Evolutionary conservation across 2,113 vertebrate species (phyloP).

Genomic region (Rhadina sibilatrix): DNA sequence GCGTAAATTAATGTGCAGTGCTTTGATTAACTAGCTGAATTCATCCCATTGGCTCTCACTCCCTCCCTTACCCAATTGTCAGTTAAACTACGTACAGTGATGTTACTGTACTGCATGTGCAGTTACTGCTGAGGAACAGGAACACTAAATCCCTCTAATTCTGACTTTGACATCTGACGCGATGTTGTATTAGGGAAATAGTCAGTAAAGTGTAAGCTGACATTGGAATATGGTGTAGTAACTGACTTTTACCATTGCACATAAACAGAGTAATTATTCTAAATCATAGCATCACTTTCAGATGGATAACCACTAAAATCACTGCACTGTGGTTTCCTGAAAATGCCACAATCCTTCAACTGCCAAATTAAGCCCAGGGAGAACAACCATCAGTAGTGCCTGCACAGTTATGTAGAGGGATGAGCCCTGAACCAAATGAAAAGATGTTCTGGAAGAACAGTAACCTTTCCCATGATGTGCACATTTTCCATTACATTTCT

Average conservation of each 20-base stretch:
- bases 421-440: constrained; percentile 72
- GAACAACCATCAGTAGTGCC: constrained; percentile 53
- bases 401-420: constrained; percentile 70
- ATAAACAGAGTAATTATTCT: constrained; percentile 73
- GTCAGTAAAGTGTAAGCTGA: constrained; percentile 31
- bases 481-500: constrained; percentile 87
- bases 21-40: background rate
- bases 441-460: constrained; percentile 81
- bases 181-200: background rate
- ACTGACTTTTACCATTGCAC: constrained; percentile 70
- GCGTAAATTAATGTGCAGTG: background rate
- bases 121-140: background rate
- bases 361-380: constrained; percentile 75
- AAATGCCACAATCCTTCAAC: constrained; percentile 85
- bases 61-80: background rate
- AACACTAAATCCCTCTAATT: constrained; percentile 2
- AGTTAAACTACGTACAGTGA: background rate
- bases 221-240: constrained; percentile 51
- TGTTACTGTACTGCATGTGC: background rate
- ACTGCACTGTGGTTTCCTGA: constrained; percentile 78
- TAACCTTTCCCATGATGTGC: constrained; percentile 89
- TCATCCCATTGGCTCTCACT: accelerated
- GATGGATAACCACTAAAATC: constrained; percentile 77
- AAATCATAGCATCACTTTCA: constrained; percentile 70
- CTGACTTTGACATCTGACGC: background rate